These are phyloP conservation scores for Microdon myrmicae DNA, from an alignment of 2,888 invertebrate genomes.

Conservation along the genomic window DNA sequence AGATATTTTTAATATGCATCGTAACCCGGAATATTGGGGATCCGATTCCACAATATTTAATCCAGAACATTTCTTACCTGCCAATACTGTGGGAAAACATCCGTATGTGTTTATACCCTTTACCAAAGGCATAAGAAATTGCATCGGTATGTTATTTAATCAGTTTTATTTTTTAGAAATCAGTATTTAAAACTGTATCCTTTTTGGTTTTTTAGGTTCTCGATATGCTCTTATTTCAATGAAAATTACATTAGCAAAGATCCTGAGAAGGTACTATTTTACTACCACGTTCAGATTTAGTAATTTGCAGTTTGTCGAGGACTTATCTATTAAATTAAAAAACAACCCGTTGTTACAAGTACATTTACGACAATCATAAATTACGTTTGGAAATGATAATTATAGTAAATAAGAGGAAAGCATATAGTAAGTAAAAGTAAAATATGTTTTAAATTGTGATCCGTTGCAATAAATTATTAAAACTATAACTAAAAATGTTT, in stretches of 20 bases:
- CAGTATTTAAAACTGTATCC: background rate
- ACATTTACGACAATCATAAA: conserved; percentile 49
- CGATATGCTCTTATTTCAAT: conserved; percentile 60
- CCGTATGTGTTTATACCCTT: conserved; percentile 64
- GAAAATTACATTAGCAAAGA: conserved; percentile 60
- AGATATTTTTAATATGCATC: conserved; percentile 63
- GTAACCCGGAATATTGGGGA: conserved; percentile 63
- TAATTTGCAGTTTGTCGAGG: conserved; percentile 61
- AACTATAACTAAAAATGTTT: too few species aligned
- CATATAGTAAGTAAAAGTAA: too few species aligned
- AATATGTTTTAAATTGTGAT: too few species aligned
- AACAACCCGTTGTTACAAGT: conserved; percentile 57
- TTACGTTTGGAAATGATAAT: too few species aligned
- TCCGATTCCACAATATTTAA: conserved; percentile 61
- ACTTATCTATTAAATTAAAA: conserved; percentile 61
- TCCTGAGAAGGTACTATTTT: conserved; percentile 60
- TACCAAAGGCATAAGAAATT: conserved; percentile 63
- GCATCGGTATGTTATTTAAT: conserved; percentile 57
- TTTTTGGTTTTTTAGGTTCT: conserved; percentile 56
- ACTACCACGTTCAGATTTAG: conserved; percentile 59
- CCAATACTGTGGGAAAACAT: conserved; percentile 60
- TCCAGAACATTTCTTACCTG: conserved; percentile 64
- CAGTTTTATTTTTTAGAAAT: background rate
- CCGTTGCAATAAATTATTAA: too few species aligned
- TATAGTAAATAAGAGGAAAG: too few species aligned